Base-by-base conservation (phyloP, 2,888 invertebrate species). In the Andricus curvator region DNA sequence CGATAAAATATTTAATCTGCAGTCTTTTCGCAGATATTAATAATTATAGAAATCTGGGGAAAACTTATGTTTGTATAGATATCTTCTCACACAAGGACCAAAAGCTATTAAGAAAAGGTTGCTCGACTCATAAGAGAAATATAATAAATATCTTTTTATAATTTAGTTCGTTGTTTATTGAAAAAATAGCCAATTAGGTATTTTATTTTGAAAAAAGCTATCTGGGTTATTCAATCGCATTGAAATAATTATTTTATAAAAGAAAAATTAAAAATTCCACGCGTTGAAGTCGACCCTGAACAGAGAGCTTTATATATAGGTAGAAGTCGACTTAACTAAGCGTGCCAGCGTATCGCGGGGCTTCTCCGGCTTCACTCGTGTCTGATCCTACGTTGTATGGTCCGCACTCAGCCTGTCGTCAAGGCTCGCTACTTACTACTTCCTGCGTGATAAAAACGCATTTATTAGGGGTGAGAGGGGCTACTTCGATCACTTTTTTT, bases 271-370 rank as follows among this genome's bases (percentile, higher is more conserved):
- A 56, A 56, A n/a, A 56, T 56, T n/a, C 9, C 8, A 6, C 9
- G 25, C 25, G 25, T 62, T 25, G 0, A 25, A 25, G 25, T 25
- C 62, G 62, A 25, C 62, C 62, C 25, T 62, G 62, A 22, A 25
- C 15, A 62, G 22, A 62, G 25, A 25, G 81, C 82, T 90, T 89
- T 88, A 90, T 90, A 86, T 90, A 87, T 90, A 91, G 91, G 90
- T 91, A 88, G 89, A 90, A 88, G 89, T 89, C 87, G 89, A 90
- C 90, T 91, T 92, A 92, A 90, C 90, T 90, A 90, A 90, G 89
- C 89, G 88, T 86, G 88, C 84, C 88, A 85, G 80, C 86, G 88
- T 79, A 80, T 87, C 86, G 88, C 79, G 80, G 88, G 91, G 91
- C 91, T 91, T 91, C 91, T 67, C 88, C 84, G 91, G 91, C 91